Evolutionary conservation across 2,888 invertebrate species (phyloP), one percentile per base, ranked within the genome.

Genomic region (Drosophila testacea): DNA sequence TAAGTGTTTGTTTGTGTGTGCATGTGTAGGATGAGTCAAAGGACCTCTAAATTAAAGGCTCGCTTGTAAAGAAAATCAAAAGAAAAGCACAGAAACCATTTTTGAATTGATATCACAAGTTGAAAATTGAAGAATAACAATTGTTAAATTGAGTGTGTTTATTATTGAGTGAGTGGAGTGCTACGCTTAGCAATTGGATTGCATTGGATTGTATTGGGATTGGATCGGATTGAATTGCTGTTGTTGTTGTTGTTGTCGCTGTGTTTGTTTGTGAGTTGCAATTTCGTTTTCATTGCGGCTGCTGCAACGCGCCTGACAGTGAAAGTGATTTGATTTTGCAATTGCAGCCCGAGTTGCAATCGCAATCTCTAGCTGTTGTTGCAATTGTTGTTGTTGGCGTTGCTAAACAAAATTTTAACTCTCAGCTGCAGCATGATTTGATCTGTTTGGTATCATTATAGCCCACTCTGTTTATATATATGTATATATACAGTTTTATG

Each of bases 301-400:
- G 67, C 69, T 63, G 74, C 71, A 56, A 61, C 54, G 64, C 70
- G 77, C 56, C 82, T 84, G 81, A 82, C 88, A 90, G 90, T 90
- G 90, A 90, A 90, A 90, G 90, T 90, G 90, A 89, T 91, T 90
- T 91, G 88, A 90, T 87, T 90, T 89, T 85, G 85, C 81, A 87
- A 87, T 91, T 90, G 84, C 79, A 86, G 74, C 73, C 73, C 51
- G 56, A 51, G 39, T 32, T 32, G 61, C 64, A 44, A 64, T 70
- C 57, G 72, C 64, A 70, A 69, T 77, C 82, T 55, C 39, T 30
- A 28, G 65, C 54, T 54, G 60, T 16, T 48, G 70, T 34, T 56
- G 57, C 50, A 46, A 55, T 36, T 56, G 60, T 52, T 48, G 55
- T 38, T 60, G 68, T 27, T 48, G 51, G 42, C 55, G 52, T 39